Conservation (phyloP, 1,140 invertebrate species). For the Caenorhabditis inopinata region DNA sequence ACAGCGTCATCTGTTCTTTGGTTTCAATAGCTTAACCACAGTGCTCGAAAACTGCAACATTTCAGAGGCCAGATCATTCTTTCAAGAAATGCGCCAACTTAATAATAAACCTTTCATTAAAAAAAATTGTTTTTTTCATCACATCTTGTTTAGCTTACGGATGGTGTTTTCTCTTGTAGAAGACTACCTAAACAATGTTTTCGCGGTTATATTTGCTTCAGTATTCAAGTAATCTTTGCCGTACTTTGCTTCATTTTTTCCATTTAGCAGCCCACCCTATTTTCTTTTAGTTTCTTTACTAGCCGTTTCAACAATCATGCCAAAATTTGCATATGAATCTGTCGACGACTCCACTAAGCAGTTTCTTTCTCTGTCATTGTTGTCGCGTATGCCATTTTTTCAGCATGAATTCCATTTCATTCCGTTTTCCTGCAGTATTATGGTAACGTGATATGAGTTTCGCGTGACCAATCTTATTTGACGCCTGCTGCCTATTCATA, state of each 20-base stretch:
- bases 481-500: neutral
- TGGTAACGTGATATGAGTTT: conserved; percentile 8
- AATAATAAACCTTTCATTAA: too few relatives aligned
- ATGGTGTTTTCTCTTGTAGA: conserved; percentile 11
- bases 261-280: too few relatives aligned
- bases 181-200: neutral
- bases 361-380: neutral
- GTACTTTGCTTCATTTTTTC: too few relatives aligned
- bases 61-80: too few relatives aligned
- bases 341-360: too few relatives aligned
- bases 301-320: neutral
- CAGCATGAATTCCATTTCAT: neutral
- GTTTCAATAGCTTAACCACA: too few relatives aligned
- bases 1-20: too few relatives aligned
- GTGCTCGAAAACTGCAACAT: too few relatives aligned
- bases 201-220: neutral
- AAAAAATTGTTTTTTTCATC: too few relatives aligned
- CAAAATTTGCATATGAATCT: conserved; percentile 19
- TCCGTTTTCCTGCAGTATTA: neutral
- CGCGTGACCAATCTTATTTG: neutral
- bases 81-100: too few relatives aligned
- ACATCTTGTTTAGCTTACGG: conserved; percentile 26
- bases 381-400: neutral
- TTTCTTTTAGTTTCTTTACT: neutral
- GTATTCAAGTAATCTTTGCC: neutral